These are phyloP conservation scores for Poeciliopsis turneri DNA, from an alignment of 2,797 vertebrate genomes.

Conservation along the genomic window DNA sequence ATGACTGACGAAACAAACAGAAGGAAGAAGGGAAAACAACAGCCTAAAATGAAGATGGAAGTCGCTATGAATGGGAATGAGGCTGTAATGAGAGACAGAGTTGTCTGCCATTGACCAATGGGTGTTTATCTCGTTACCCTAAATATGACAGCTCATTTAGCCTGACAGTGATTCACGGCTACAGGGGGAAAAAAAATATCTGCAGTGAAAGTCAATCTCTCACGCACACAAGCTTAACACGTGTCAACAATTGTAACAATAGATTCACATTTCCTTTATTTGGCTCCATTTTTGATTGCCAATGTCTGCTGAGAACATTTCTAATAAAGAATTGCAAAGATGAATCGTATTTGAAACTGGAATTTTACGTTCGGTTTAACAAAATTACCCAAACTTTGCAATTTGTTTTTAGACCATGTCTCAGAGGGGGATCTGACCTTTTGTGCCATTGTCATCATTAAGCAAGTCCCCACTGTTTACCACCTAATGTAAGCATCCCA, in stretches of 20 bases:
- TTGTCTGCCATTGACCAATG: conserved; percentile 49
- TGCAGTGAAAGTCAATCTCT: conserved; percentile 25
- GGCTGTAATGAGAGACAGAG: conserved; percentile 43
- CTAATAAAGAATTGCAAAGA: neutral
- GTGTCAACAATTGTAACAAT: neutral
- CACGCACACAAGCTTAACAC: conserved; percentile 7
- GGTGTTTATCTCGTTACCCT: conserved; percentile 50
- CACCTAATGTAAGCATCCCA: neutral
- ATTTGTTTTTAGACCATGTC: neutral
- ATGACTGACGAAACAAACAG: conserved; percentile 6
- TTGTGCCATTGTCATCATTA: neutral
- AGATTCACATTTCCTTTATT: neutral
- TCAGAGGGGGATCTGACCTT: neutral
- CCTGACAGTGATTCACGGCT: conserved; percentile 65
- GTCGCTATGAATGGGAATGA: conserved; percentile 42
- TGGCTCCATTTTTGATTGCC: neutral
- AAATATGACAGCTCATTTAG: conserved; percentile 61
- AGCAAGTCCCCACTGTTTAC: neutral
- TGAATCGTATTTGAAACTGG: neutral
- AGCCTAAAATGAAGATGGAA: conserved; percentile 21
- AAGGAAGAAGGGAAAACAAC: neutral
- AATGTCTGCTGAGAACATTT: neutral
- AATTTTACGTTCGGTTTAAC: neutral
- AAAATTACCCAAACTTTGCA: neutral
- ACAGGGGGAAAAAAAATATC: conserved; percentile 38